phyloP scores from a whole-genome alignment of 2,888 invertebrate genomes.

The Aplocera efformata region DNA sequence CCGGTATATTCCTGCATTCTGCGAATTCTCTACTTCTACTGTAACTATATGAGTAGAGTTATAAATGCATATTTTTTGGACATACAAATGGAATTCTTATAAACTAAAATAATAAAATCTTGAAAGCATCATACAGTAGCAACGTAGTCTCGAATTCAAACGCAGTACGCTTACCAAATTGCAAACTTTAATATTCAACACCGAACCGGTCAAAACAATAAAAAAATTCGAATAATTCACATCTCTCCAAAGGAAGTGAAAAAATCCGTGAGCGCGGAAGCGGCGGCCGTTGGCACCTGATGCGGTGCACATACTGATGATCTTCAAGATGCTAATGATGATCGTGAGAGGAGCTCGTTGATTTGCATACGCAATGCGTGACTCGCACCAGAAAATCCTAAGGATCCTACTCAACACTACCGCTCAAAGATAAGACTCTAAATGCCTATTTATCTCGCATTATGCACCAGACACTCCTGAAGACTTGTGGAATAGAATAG shows the following conservation, averaged over 20 bases:
- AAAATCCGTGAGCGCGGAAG: slow-evolving; percentile 61
- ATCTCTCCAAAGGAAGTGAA: slow-evolving; percentile 54
- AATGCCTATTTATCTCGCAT: too few species aligned
- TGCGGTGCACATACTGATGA: slow-evolving; percentile 56
- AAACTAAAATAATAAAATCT: too few species aligned
- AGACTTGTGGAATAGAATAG: too few species aligned
- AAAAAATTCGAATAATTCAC: slow-evolving; percentile 23
- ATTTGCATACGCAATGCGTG: slow-evolving; percentile 35
- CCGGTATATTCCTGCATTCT: too few species aligned
- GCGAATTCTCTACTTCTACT: too few species aligned
- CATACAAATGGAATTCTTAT: too few species aligned
- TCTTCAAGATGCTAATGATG: slow-evolving; percentile 47
- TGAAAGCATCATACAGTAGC: too few species aligned
- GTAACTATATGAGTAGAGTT: too few species aligned
- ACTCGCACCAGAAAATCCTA: slow-evolving; percentile 31
- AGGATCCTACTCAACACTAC: too few species aligned
- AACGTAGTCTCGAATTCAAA: background rate
- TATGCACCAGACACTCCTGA: too few species aligned
- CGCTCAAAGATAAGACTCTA: too few species aligned
- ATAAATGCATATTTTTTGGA: too few species aligned
- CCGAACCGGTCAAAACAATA: slow-evolving; percentile 21
- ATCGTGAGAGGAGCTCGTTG: slow-evolving; percentile 39
- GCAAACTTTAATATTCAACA: slow-evolving; percentile 3
- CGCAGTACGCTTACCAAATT: background rate
- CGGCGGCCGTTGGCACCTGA: slow-evolving; percentile 56